phyloP scores from a whole-genome alignment of 2,888 invertebrate genomes.

The Dimorphilus gyrociliatus region DNA sequence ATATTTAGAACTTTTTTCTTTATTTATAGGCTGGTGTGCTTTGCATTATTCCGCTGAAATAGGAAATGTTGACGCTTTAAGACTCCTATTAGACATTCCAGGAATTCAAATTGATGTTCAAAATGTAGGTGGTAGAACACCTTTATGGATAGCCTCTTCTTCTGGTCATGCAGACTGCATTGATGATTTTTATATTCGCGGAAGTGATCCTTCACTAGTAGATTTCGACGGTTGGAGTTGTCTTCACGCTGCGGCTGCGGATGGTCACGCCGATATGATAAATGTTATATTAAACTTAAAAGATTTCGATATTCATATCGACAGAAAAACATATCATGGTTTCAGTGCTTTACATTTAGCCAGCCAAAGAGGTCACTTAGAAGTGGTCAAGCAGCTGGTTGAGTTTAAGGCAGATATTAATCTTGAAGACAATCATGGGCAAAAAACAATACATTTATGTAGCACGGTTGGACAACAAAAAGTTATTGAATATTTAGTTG shows the following conservation, averaged over 20 bases:
- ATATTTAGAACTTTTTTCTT: too few species aligned
- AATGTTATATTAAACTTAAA: conserved; percentile 9
- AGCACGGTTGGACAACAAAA: conserved; percentile 7
- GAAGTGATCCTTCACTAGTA: conserved; percentile 9
- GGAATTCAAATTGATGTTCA: neutral
- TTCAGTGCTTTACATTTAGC: conserved; percentile 11
- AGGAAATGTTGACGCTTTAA: conserved; percentile 1
- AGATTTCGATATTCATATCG: conserved; percentile 7
- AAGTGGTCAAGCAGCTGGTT: conserved; percentile 8
- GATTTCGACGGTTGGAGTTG: conserved; percentile 12
- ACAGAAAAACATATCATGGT: conserved; percentile 13
- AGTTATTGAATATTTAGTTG: conserved; percentile 7
- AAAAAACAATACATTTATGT: conserved; percentile 10
- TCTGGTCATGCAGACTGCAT: conserved; percentile 1
- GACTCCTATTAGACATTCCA: neutral
- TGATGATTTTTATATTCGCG: neutral
- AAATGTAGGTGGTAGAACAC: conserved; percentile 1
- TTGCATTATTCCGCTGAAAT: conserved; percentile 12
- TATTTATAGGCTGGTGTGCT: conserved; percentile 13
- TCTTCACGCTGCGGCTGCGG: conserved; percentile 13
- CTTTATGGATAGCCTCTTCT: neutral
- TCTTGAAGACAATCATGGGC: conserved; percentile 12
- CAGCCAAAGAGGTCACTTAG: conserved; percentile 7
- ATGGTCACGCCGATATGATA: conserved; percentile 9
- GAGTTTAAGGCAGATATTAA: conserved; percentile 9